Evolutionary conservation across 1,140 invertebrate species (phyloP).

Genomic region (Palaemon carinicauda): DNA sequence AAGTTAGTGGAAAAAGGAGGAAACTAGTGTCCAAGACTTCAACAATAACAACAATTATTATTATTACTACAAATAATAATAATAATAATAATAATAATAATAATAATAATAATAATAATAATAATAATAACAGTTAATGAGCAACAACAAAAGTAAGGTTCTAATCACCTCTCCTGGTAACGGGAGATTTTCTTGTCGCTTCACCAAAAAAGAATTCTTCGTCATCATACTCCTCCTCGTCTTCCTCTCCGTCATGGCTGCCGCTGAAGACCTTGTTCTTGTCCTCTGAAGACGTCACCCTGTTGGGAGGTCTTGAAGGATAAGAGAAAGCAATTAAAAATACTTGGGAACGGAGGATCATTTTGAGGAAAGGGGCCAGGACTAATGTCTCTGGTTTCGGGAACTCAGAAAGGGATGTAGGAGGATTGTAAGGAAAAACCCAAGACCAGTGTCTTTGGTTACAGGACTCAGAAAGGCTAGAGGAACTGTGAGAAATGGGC

Average conservation of each 20-base stretch:
- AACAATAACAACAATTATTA: no score
- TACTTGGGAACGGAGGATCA: not conserved
- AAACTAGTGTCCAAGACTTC: no score
- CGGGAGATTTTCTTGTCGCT: not conserved
- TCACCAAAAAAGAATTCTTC: not conserved
- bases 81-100: no score
- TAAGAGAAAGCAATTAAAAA: not conserved
- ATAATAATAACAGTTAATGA: no score
- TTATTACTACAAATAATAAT: no score
- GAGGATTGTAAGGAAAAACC: no score
- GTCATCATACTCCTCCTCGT: not conserved
- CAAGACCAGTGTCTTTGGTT: not conserved
- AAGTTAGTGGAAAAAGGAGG: no score
- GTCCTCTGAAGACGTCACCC: constrained; percentile 48
- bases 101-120: no score
- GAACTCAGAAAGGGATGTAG: not conserved
- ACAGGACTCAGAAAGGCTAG: not conserved
- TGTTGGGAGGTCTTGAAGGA: constrained; percentile 35
- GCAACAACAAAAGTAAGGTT: not conserved
- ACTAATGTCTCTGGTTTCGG: not conserved
- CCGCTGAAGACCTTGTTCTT: constrained; percentile 55
- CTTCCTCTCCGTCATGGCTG: not conserved
- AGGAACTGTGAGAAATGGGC: not conserved
- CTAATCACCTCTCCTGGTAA: not conserved
- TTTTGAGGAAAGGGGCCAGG: not conserved